phyloP scores from a whole-genome alignment of 2,113 vertebrate species.

The Burhinus oedicnemus region DNA sequence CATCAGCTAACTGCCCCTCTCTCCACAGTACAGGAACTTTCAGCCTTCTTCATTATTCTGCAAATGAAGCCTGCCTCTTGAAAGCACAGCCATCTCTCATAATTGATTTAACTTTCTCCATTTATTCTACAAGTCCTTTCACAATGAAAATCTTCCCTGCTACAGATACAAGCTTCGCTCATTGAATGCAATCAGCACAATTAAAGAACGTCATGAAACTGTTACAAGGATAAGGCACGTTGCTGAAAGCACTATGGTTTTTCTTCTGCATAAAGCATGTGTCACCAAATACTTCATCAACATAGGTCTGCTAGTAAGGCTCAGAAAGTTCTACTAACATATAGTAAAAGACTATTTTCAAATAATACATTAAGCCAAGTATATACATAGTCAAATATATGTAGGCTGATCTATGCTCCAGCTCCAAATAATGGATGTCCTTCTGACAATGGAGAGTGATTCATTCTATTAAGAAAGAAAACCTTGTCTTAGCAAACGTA shows the following conservation, averaged over 20 bases:
- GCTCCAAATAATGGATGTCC: neutral
- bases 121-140: neutral
- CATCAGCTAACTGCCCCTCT: neutral
- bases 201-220: neutral
- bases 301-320: neutral
- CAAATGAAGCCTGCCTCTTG: neutral
- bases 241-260: neutral
- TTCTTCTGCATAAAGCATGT: neutral
- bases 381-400: neutral
- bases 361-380: neutral
- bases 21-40: neutral
- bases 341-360: neutral
- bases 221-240: rapidly evolving
- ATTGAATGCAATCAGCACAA: neutral
- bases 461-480: neutral
- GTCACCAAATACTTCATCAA: neutral
- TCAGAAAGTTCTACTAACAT: neutral
- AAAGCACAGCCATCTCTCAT: neutral
- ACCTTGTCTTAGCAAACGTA: neutral
- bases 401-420: neutral
- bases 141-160: neutral
- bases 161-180: neutral
- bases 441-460: neutral
- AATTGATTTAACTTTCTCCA: neutral
- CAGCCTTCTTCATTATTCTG: neutral